These are phyloP conservation scores for Xestia c-nigrum DNA, from an alignment of 2,888 invertebrate genomes.

Conservation along the genomic window DNA sequence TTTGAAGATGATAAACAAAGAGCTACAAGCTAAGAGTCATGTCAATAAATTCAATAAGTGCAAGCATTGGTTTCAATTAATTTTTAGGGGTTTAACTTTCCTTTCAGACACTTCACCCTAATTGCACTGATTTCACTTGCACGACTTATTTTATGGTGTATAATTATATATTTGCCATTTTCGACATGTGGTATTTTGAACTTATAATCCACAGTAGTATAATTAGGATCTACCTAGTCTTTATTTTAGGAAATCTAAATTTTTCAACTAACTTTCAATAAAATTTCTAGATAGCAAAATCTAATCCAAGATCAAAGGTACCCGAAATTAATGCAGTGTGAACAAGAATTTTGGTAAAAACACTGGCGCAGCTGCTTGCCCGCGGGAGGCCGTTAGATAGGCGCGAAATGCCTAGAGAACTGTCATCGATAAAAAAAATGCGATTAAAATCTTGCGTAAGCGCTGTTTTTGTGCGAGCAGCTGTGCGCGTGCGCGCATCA, in stretches of 20 bases:
- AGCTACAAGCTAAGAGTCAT: neutral
- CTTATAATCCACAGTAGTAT: neutral
- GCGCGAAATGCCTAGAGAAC: slow-evolving; percentile 85
- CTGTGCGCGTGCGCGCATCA: slow-evolving; percentile 88
- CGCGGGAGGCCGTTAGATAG: slow-evolving; percentile 78
- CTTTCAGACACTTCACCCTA: too few relatives aligned
- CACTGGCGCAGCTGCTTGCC: slow-evolving; percentile 77
- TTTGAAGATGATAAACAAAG: neutral
- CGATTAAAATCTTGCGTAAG: slow-evolving; percentile 90
- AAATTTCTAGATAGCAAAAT: neutral
- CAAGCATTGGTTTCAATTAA: neutral
- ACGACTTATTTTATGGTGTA: neutral
- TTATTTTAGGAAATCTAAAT: neutral
- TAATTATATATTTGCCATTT: neutral
- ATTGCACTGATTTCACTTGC: neutral
- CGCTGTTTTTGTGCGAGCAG: slow-evolving; percentile 83
- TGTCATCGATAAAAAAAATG: slow-evolving; percentile 85
- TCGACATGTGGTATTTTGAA: neutral
- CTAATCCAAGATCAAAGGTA: slow-evolving; percentile 32
- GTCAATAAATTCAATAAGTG: neutral
- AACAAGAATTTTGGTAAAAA: slow-evolving; percentile 68
- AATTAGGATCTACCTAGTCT: neutral
- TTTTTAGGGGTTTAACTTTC: neutral
- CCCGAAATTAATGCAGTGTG: slow-evolving; percentile 71
- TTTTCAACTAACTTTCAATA: neutral